These are phyloP conservation scores for Sardinella longiceps DNA, from an alignment of 2,797 vertebrate species.

Conservation along the genomic window DNA sequence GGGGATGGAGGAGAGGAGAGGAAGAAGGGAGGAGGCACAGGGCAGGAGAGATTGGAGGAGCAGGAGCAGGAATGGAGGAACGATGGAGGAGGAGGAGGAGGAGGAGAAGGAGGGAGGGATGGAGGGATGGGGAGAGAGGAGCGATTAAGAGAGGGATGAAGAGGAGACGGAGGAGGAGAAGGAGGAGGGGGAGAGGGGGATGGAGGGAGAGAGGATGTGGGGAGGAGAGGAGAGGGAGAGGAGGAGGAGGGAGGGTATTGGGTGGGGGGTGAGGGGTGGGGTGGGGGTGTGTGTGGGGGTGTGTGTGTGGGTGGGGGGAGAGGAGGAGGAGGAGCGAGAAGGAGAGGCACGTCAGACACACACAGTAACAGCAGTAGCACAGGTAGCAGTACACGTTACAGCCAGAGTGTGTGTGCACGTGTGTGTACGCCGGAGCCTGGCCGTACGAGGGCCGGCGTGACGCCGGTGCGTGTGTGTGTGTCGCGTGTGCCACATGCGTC, in stretches of 20 bases:
- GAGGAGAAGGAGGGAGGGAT: slow-evolving; percentile 49
- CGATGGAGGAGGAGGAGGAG: slow-evolving; percentile 42
- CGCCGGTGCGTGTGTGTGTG: slow-evolving; percentile 43
- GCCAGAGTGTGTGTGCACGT: slow-evolving; percentile 61
- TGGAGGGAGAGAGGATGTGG: background rate
- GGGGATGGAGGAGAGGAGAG: slow-evolving; percentile 60
- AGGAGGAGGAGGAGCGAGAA: slow-evolving; percentile 77
- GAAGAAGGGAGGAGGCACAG: slow-evolving; percentile 71
- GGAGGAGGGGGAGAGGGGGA: slow-evolving; percentile 26
- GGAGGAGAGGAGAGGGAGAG: background rate
- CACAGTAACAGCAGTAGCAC: slow-evolving; percentile 80
- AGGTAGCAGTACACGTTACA: slow-evolving; percentile 80
- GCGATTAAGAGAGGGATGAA: too few relatives aligned
- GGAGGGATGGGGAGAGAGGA: slow-evolving; percentile 16
- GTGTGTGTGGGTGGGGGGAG: slow-evolving; percentile 58
- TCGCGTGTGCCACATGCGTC: slow-evolving; percentile 49
- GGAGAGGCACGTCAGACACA: slow-evolving; percentile 77
- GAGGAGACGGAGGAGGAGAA: background rate
- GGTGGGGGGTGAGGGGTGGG: background rate
- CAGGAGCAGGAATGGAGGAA: slow-evolving; percentile 33
- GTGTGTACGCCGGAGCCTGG: slow-evolving; percentile 46
- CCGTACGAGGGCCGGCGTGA: slow-evolving; percentile 50
- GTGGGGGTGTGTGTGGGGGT: slow-evolving; percentile 51
- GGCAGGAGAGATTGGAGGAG: slow-evolving; percentile 62
- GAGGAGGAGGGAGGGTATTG: background rate